A percentile compares a stretch with the other conserved stretches of the same genome.
Conservation (phyloP, 2,797 vertebrate species). For the Masticophis lateralis region DNA sequence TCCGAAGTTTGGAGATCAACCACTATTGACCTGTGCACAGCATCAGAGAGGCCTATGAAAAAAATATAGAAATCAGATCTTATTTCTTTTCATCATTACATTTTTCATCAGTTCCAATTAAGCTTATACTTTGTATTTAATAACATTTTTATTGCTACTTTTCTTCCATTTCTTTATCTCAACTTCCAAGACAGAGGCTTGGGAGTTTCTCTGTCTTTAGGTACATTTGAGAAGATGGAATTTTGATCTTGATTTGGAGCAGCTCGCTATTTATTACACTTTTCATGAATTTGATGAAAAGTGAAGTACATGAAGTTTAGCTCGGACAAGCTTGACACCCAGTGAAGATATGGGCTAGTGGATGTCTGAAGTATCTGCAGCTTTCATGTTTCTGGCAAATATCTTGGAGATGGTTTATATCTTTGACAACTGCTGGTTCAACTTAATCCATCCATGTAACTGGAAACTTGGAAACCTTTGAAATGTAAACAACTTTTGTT, state of each 20-base stretch:
- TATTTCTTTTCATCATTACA: not conserved
- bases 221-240: not conserved
- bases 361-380: fast-evolving
- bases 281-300: not conserved
- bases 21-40: not conserved
- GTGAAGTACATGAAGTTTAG: not conserved
- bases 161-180: not conserved
- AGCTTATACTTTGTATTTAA: not conserved
- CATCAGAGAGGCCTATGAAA: not conserved
- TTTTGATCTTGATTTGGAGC: not conserved
- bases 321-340: not conserved
- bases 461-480: not conserved
- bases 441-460: not conserved
- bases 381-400: slow-evolving; percentile 9
- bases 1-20: not conserved
- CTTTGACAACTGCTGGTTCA: fast-evolving
- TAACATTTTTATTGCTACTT: not conserved
- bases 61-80: not conserved
- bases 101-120: not conserved
- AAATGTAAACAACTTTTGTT: not conserved
- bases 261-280: not conserved
- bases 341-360: fast-evolving
- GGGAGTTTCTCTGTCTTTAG: not conserved
- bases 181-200: not conserved
- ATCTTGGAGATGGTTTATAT: not conserved